A percentile compares a stretch with the other conserved stretches of the same genome.
phyloP scores from a whole-genome alignment of 2,888 invertebrate species.

The Drosophila austrosaltans region DNA sequence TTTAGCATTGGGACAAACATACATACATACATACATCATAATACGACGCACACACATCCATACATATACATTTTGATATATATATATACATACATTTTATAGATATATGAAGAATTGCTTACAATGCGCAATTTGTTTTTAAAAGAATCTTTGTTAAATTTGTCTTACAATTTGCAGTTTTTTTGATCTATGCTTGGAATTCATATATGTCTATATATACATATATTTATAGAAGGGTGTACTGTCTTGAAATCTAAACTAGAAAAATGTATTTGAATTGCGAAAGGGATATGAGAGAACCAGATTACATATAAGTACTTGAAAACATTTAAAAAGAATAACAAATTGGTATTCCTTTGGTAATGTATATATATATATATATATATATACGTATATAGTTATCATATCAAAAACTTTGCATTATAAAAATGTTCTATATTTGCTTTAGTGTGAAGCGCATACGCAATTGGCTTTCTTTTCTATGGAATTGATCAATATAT shows the following conservation, averaged over 20 bases:
- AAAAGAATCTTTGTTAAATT: too few relatives aligned
- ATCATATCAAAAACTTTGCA: conserved; percentile 41
- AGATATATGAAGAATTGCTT: background rate
- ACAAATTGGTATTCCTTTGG: background rate
- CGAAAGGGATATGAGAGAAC: conserved; percentile 30
- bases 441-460: conserved; percentile 5
- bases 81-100: background rate
- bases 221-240: background rate
- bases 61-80: background rate
- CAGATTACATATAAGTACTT: conserved; percentile 15
- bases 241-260: too few relatives aligned
- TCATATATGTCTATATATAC: background rate
- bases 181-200: too few relatives aligned
- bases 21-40: background rate
- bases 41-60: background rate
- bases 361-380: conserved; percentile 11
- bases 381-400: conserved; percentile 25
- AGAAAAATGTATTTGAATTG: too few relatives aligned
- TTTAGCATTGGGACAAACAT: background rate
- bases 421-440: conserved; percentile 34
- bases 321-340: background rate
- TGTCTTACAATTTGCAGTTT: too few relatives aligned
- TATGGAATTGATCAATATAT: conserved; percentile 30
- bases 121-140: background rate
- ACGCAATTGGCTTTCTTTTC: conserved; percentile 4